These are phyloP conservation scores for Pachycephala philippinensis DNA, from an alignment of 2,113 vertebrate species.

Conservation along the genomic window DNA sequence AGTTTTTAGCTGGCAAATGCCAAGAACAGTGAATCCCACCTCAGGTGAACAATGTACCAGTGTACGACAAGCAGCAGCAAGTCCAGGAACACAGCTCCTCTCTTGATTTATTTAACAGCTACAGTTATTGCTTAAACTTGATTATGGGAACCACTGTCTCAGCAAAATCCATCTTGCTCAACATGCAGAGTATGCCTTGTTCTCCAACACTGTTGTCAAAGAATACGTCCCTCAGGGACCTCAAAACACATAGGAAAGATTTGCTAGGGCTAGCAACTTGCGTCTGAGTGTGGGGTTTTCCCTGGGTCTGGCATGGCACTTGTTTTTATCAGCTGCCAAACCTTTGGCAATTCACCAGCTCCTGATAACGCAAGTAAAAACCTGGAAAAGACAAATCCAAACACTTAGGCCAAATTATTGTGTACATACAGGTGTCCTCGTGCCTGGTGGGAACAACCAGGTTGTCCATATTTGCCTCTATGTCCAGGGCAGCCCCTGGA, in stretches of 20 bases:
- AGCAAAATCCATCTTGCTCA: conserved; percentile 32
- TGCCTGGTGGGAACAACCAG: background rate
- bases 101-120: conserved; percentile 17
- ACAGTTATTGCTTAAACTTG: background rate
- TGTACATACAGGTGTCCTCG: background rate
- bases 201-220: background rate
- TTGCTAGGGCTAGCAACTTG: background rate
- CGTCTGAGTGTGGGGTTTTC: background rate
- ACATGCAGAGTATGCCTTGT: background rate
- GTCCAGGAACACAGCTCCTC: background rate
- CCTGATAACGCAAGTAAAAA: background rate
- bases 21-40: conserved; percentile 23
- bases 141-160: conserved; percentile 45
- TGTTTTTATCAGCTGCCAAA: background rate
- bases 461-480: background rate
- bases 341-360: conserved; percentile 2
- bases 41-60: conserved; percentile 20
- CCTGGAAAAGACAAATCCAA: background rate
- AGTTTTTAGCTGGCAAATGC: conserved; percentile 7
- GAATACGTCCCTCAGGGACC: background rate
- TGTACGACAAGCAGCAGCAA: conserved; percentile 24
- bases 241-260: background rate
- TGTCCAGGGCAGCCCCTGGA: background rate
- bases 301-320: background rate
- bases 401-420: background rate